Base-by-base conservation (phyloP, 2,888 invertebrate species). In the Tenthredo amoena region DNA sequence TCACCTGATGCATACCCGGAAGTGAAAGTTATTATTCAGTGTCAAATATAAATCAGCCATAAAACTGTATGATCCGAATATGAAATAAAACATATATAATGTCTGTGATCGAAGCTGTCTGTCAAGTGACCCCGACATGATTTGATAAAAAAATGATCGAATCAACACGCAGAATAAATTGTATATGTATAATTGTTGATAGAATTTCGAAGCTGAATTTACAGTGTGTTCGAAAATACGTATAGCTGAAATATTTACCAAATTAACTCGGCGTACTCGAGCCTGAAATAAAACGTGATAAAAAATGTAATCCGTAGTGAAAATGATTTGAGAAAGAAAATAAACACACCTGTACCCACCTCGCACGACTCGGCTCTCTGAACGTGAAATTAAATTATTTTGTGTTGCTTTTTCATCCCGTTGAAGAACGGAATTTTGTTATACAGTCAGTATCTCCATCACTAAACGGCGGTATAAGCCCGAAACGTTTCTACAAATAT, bases 271-370 rank as follows among this genome's bases (percentile, higher is more conserved):
- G 26, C 9, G 10, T 0, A 12, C 2, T 26, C 62, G 21, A 62
- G 15, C 1, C 37, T 18, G 18, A 9, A 37, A 34, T 62, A 62
- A 62, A 26, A 21, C 62, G 12, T 62, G 62, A 62, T 62, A 10
- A 26, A 55, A 62, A 26, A 26, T 21, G 26, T 12, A 34, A 77
- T 50, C 15, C 31, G 31, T 74, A 47, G 12, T 31, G 55, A 43
- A 43, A 55, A 77, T 77, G 40, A 77, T 34, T 77, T 55, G 12
- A 77, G 50, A 74, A 74, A 77, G 10, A 55, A 55, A 55, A 77
- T 50, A 31, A 43, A 34, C 77, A 26, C 77, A 77, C 77, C 55
- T 50, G 50, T 62, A 21, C 62, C 26, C 62, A 62, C 62, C 62
- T 62, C 26, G 26, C 12, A 10, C 4, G 72, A 74, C 21, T n/a